phyloP scores from a whole-genome alignment of 2,888 invertebrate genomes.

The Heliothis peltigera region DNA sequence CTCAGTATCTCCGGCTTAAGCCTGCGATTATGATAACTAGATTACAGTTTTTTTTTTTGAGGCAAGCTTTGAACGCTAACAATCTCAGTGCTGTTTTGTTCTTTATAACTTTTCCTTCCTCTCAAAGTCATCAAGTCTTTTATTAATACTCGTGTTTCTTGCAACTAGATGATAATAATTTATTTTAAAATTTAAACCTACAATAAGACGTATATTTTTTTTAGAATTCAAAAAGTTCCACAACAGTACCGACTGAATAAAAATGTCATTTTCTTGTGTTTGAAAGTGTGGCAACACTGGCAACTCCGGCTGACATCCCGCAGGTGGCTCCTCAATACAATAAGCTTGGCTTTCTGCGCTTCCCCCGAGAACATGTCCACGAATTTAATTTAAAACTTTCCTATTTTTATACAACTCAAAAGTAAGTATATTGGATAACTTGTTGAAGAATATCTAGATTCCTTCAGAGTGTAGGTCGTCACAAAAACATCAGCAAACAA shows the following conservation, averaged over 20 bases:
- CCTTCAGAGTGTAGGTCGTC: constrained; percentile 33
- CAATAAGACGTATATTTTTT: constrained; percentile 16
- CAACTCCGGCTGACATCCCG: constrained; percentile 58
- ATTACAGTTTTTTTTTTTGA: constrained; percentile 7
- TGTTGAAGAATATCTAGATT: constrained; percentile 50
- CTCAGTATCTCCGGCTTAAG: background rate
- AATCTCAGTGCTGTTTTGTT: constrained; percentile 14
- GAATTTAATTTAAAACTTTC: constrained; percentile 79
- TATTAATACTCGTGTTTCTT: background rate
- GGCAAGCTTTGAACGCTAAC: constrained; percentile 21
- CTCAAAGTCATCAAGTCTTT: background rate
- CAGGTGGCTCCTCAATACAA: constrained; percentile 68
- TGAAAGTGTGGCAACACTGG: constrained; percentile 45
- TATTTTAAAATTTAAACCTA: background rate
- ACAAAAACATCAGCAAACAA: constrained; percentile 25
- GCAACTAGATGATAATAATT: background rate
- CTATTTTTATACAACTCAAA: constrained; percentile 66
- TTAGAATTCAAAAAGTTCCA: constrained; percentile 19
- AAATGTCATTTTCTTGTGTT: constrained; percentile 43
- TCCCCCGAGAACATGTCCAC: constrained; percentile 61
- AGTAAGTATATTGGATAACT: constrained; percentile 67
- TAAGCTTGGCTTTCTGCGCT: constrained; percentile 57
- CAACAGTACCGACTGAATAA: constrained; percentile 49
- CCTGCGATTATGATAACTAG: constrained; percentile 14
- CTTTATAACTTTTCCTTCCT: constrained; percentile 21